Conservation (phyloP, 2,888 invertebrate genomes). For the Antitype chi region DNA sequence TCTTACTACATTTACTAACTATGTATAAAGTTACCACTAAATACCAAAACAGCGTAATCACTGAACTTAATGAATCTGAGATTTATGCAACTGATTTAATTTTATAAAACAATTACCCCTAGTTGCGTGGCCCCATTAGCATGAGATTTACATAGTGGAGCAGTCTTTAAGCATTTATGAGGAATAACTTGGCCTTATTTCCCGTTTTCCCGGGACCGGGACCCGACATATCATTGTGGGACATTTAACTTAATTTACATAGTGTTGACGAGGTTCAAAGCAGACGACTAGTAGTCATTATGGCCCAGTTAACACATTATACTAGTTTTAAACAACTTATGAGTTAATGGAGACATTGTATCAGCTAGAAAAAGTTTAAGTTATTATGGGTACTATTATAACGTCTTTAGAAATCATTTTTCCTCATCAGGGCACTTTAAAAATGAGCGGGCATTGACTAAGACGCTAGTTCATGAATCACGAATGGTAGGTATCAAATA, state of each 20-base stretch:
- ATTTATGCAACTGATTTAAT: conserved; percentile 53
- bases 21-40: not conserved
- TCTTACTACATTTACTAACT: not conserved
- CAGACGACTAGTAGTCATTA: conserved; percentile 42
- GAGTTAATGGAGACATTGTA: not conserved
- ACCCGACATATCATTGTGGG: conserved; percentile 67
- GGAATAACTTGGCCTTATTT: conserved; percentile 57
- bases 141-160: conserved; percentile 60
- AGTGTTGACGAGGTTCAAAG: conserved; percentile 48
- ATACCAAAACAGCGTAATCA: conserved; percentile 2
- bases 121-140: conserved; percentile 58
- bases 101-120: conserved; percentile 60
- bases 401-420: not conserved
- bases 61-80: conserved; percentile 34
- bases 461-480: not conserved
- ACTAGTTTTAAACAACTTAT: conserved; percentile 4
- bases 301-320: conserved; percentile 27
- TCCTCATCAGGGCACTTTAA: not conserved
- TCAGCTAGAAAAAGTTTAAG: not conserved
- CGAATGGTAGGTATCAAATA: too few relatives aligned
- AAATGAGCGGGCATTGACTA: conserved; percentile 18
- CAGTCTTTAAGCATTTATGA: conserved; percentile 64
- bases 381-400: not conserved
- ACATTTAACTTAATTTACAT: conserved; percentile 70
- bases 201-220: conserved; percentile 42